Conservation (phyloP, 2,888 invertebrate species). For the Drosophila nr. perissopoda region DNA sequence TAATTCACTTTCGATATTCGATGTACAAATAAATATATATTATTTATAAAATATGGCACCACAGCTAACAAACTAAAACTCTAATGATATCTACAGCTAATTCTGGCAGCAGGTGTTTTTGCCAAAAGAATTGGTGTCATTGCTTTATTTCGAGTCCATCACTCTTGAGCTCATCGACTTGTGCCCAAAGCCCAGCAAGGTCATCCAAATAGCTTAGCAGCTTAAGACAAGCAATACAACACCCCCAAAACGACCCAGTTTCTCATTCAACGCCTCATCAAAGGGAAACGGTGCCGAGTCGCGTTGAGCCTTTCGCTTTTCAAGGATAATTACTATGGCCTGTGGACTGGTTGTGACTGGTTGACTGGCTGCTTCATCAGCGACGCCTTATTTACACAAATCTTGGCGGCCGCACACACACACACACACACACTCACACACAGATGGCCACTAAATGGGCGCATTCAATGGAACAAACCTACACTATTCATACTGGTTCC, state of each 20-base stretch:
- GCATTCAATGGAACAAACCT: constrained; percentile 49
- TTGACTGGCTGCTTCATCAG: constrained; percentile 57
- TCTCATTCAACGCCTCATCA: constrained; percentile 24
- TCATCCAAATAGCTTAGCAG: constrained; percentile 26
- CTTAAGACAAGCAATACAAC: constrained; percentile 2
- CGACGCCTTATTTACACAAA: constrained; percentile 70
- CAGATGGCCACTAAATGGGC: constrained; percentile 57
- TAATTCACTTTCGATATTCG: not conserved
- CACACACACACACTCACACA: constrained; percentile 5
- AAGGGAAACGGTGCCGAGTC: constrained; percentile 1
- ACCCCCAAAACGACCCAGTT: constrained; percentile 45
- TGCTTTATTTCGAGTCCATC: constrained; percentile 2
- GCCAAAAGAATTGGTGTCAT: not conserved
- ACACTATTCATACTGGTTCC: not conserved
- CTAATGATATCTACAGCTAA: too few species aligned
- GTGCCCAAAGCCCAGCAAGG: constrained; percentile 34
- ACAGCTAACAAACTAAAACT: not conserved
- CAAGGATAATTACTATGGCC: constrained; percentile 50
- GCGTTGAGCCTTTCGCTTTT: constrained; percentile 24
- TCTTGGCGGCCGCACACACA: constrained; percentile 48
- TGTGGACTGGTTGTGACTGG: constrained; percentile 4
- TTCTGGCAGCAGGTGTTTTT: not conserved
- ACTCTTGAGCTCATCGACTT: not conserved
- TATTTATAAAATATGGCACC: not conserved
- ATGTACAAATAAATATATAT: not conserved